Percentiles rank a stretch among this genome's conserved stretches.
Evolutionary conservation across 2,113 vertebrate species (phyloP).

Genomic region (Sander vitreus): DNA sequence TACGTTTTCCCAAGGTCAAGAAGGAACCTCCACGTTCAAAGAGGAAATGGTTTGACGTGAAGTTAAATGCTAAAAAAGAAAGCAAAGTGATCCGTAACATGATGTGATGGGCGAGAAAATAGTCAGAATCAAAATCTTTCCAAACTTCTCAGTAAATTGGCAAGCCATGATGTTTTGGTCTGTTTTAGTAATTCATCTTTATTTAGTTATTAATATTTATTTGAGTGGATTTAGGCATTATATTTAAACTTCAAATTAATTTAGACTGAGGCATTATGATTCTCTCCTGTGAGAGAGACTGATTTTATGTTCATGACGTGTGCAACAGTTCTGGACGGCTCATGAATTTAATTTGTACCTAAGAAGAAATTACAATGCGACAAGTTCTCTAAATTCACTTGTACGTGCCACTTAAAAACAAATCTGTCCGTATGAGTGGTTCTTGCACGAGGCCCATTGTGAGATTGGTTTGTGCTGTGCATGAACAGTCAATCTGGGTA

Average conservation of each 20-base stretch:
- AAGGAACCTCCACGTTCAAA: not conserved
- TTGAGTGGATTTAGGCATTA: too few relatives aligned
- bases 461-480: conserved; percentile 23
- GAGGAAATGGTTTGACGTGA: not conserved
- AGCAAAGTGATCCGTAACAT: not conserved
- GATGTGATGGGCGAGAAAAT: not conserved
- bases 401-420: not conserved
- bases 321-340: not conserved
- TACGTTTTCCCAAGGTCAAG: too few relatives aligned
- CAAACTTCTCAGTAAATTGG: not conserved
- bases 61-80: not conserved
- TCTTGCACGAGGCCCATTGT: conserved; percentile 69
- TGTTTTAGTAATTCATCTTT: not conserved
- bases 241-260: not conserved
- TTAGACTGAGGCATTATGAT: not conserved
- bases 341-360: not conserved
- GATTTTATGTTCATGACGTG: not conserved
- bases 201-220: not conserved
- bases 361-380: not conserved
- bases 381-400: not conserved
- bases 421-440: not conserved
- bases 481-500: conserved; percentile 21
- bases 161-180: not conserved
- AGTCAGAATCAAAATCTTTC: not conserved
- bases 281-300: not conserved